These are phyloP conservation scores for Drosophila aldrichi DNA, from an alignment of 2,888 invertebrate genomes.

Conservation along the genomic window DNA sequence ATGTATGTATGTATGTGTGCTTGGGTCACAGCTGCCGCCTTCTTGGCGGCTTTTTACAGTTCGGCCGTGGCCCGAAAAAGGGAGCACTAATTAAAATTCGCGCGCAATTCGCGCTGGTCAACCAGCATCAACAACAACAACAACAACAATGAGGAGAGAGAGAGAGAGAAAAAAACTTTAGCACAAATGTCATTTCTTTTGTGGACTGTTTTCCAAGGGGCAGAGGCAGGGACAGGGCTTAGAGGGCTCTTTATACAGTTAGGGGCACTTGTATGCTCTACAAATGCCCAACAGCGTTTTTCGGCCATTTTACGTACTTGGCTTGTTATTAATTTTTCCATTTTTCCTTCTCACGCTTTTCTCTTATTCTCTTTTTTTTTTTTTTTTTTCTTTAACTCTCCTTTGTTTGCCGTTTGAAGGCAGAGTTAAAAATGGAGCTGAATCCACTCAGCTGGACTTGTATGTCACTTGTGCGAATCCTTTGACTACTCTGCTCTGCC, in stretches of 20 bases:
- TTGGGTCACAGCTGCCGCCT: slow-evolving; percentile 63
- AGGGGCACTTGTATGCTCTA: slow-evolving; percentile 47
- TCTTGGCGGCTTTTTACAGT: slow-evolving; percentile 30
- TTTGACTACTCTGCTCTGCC: slow-evolving; percentile 9
- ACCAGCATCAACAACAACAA: slow-evolving; percentile 55
- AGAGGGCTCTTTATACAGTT: slow-evolving; percentile 6
- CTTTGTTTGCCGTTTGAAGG: slow-evolving; percentile 41
- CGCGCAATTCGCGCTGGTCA: slow-evolving; percentile 79
- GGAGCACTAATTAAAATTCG: slow-evolving; percentile 80
- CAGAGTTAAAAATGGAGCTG: slow-evolving; percentile 26
- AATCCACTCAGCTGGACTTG: slow-evolving; percentile 53
- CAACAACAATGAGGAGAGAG: slow-evolving; percentile 34
- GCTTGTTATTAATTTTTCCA: slow-evolving; percentile 63
- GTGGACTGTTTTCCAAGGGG: slow-evolving; percentile 45
- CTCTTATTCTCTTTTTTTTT: neutral
- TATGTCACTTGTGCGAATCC: slow-evolving; percentile 68
- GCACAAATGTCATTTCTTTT: slow-evolving; percentile 77
- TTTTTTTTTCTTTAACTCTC: neutral
- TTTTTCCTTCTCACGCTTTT: slow-evolving; percentile 18
- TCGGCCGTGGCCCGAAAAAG: slow-evolving; percentile 40
- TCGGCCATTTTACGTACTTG: slow-evolving; percentile 66
- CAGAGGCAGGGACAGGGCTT: slow-evolving; percentile 3
- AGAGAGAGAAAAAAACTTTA: slow-evolving; percentile 48
- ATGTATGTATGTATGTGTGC: slow-evolving; percentile 1
- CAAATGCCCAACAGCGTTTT: slow-evolving; percentile 71